These are phyloP conservation scores for Chaetogeoica ovagalla DNA, from an alignment of 2,888 invertebrate genomes.

Conservation along the genomic window DNA sequence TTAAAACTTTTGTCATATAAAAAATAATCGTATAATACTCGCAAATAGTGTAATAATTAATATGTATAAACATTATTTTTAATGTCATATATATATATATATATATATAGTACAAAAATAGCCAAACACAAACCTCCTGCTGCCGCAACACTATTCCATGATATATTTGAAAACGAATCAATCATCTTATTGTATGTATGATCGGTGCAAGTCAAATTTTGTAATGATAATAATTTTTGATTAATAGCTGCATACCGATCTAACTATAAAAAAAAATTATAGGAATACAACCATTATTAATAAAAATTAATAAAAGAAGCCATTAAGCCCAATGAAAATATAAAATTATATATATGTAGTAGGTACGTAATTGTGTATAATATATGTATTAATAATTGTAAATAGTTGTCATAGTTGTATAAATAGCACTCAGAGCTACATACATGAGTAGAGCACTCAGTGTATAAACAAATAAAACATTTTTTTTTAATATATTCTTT, in stretches of 20 bases:
- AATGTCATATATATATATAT: no score
- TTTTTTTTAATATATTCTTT: no score
- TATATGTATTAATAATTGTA: no score
- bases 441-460: not conserved
- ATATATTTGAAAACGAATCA: constrained; percentile 67
- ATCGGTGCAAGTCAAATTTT: constrained; percentile 77
- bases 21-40: no score
- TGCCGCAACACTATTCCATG: constrained; percentile 67
- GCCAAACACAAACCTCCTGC: constrained; percentile 65
- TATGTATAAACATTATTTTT: no score
- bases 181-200: constrained; percentile 80
- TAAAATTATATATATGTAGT: not conserved
- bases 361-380: no score
- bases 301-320: not conserved
- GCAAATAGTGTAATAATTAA: no score
- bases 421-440: not conserved
- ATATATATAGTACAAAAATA: no score
- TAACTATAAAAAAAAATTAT: constrained; percentile 58
- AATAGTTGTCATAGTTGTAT: no score
- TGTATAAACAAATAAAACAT: no score
- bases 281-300: not conserved
- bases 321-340: not conserved
- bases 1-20: no score
- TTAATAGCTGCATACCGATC: constrained; percentile 76
- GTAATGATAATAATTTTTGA: constrained; percentile 68